Percentiles rank a stretch among this genome's conserved stretches.
phyloP scores from a whole-genome alignment of 2,113 vertebrate species.

The Himantopus leucocephalus region DNA sequence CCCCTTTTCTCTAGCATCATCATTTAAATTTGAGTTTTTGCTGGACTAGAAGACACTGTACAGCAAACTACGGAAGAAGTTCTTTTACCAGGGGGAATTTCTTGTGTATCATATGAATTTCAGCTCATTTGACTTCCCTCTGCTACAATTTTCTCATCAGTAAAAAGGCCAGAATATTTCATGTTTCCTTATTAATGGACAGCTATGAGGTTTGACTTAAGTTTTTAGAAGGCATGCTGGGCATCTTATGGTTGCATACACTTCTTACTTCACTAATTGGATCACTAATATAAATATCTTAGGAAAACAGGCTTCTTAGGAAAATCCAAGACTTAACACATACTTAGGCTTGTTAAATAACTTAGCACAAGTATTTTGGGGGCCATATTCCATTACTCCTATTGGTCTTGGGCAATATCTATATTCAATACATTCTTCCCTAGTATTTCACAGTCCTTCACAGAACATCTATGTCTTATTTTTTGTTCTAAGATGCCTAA shows the following conservation, averaged over 20 bases:
- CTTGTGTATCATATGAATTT: background rate
- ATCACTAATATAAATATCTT: background rate
- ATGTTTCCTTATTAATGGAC: background rate
- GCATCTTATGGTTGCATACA: background rate
- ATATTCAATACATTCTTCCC: background rate
- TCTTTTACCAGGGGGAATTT: background rate
- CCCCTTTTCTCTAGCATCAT: background rate
- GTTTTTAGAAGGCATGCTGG: background rate
- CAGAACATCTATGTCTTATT: background rate
- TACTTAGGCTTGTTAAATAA: background rate
- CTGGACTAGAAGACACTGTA: background rate
- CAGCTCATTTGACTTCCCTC: background rate
- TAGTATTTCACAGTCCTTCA: background rate
- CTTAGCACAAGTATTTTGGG: background rate
- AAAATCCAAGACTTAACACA: background rate
- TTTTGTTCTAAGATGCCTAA: background rate
- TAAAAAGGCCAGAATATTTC: background rate
- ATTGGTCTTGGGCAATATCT: background rate
- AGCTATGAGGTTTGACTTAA: background rate
- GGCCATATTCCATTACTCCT: background rate
- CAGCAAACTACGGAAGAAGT: background rate
- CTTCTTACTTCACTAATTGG: background rate
- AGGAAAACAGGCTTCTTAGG: background rate
- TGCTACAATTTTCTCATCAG: background rate
- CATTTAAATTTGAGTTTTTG: background rate